These are phyloP conservation scores for Blastobasis lacticolella DNA, from an alignment of 2,888 invertebrate genomes.

Conservation along the genomic window DNA sequence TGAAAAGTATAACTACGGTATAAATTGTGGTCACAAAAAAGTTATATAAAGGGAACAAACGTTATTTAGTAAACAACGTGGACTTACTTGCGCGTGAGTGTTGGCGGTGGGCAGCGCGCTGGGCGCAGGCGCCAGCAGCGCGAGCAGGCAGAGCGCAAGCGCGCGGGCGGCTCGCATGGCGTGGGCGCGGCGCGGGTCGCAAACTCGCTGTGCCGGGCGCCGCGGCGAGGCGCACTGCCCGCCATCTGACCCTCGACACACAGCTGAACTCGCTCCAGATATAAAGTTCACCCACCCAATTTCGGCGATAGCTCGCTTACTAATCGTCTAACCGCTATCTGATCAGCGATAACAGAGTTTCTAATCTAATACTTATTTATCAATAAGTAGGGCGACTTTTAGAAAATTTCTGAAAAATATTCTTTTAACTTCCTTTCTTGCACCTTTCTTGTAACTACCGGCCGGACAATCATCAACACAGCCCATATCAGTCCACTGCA, in stretches of 20 bases:
- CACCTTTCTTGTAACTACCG: no score
- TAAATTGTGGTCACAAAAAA: no score
- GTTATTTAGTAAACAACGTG: no score
- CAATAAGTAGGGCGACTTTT: no score
- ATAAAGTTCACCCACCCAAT: constrained; percentile 68
- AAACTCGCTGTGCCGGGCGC: constrained; percentile 40
- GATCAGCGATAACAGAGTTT: no score
- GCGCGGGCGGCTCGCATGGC: constrained; percentile 42
- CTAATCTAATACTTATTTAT: no score
- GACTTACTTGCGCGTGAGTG: constrained; percentile 22
- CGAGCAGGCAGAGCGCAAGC: constrained; percentile 26
- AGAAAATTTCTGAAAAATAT: no score
- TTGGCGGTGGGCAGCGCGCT: neutral
- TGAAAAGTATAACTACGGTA: neutral
- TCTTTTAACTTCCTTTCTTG: no score
- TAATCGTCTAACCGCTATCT: neutral
- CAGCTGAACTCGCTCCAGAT: constrained; percentile 57
- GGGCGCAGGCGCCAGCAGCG: neutral
- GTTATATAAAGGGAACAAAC: no score
- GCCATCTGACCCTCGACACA: constrained; percentile 57
- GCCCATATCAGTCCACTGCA: no score
- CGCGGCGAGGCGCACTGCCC: constrained; percentile 36
- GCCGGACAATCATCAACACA: no score
- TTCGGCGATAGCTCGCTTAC: constrained; percentile 44
- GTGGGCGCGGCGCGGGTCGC: constrained; percentile 40